These are phyloP conservation scores for Actinopyga echinites DNA, from an alignment of 53 echinoderm and acorn worm genomes.

Conservation along the genomic window DNA sequence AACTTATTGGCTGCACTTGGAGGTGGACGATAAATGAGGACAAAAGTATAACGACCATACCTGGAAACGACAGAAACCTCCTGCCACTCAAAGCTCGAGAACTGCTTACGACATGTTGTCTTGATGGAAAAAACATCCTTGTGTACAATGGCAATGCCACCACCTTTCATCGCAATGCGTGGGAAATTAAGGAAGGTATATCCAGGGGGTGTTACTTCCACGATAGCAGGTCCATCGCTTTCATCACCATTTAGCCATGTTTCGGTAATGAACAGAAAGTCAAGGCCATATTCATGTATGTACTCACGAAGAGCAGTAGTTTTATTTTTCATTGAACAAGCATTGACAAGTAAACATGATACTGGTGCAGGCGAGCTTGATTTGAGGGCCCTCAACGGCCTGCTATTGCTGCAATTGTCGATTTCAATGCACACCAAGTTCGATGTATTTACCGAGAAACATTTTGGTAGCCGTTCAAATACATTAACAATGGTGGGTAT, in stretches of 20 bases:
- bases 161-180: neutral
- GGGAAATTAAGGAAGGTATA: neutral
- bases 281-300: neutral
- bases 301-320: neutral
- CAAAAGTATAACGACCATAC: neutral
- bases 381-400: too few relatives aligned
- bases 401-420: too few relatives aligned
- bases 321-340: neutral
- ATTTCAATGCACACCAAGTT: too few relatives aligned
- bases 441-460: too few relatives aligned
- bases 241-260: neutral
- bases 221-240: neutral
- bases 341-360: neutral
- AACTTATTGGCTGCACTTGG: neutral
- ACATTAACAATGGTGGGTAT: too few relatives aligned
- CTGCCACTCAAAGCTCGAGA: neutral
- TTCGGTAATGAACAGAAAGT: conserved; percentile 5
- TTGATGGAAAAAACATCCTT: neutral
- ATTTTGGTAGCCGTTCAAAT: too few relatives aligned
- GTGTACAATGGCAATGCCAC: neutral
- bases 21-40: neutral
- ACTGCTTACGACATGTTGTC: neutral
- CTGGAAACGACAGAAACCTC: neutral
- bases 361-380: too few relatives aligned
- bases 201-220: neutral